Evolutionary conservation across 2,797 vertebrate genomes (phyloP), one percentile per base, ranked within the genome.

Genomic region (Pangasius djambal): DNA sequence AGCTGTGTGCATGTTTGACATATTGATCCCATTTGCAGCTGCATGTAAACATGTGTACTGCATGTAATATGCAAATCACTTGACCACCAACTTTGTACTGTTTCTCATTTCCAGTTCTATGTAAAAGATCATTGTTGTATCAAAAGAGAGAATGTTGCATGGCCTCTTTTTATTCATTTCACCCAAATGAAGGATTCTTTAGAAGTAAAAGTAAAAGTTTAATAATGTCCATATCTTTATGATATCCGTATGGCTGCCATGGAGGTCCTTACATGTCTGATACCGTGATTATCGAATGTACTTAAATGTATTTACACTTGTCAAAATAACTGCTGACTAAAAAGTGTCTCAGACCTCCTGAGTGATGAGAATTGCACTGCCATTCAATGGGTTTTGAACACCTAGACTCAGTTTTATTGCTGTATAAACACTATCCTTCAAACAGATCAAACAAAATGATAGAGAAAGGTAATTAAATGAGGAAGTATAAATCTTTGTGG

Each of bases 1-100:
- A 98, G 98, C 87, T 25, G 55, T n/a, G 57, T 84, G 55, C 79
- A 59, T 81, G 20, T 25, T 82, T 79, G 77, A 79, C 18, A 3
- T 78, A 50, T 61, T 28, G 8, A 48, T 63, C 13, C 8, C 6
- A 13, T 82, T 59, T 37, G 37, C 20, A 25, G 31, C 34, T 52
- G 16, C 52, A n/a, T 34, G 9, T 37, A 20, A 81, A 81, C 31
- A 57, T 55, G 20, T 55, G n/a, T 4, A 6, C 34, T 37, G 52
- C 34, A 44, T 82, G 6, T 83, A 44, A 44, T 63, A 78, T 55
- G 28, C 75, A 59, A 40, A 37, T 37, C 55, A 37, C 34, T 15
- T 2, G 9, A 37, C 15, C n/a, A 79, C 2, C 52, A 57, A 81
- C 1, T 22, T 31, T 34, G 50, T 5, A 8, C 31, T 31, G n/a